phyloP scores from a whole-genome alignment of 2,113 vertebrate species.

The Monarcha castaneiventris region DNA sequence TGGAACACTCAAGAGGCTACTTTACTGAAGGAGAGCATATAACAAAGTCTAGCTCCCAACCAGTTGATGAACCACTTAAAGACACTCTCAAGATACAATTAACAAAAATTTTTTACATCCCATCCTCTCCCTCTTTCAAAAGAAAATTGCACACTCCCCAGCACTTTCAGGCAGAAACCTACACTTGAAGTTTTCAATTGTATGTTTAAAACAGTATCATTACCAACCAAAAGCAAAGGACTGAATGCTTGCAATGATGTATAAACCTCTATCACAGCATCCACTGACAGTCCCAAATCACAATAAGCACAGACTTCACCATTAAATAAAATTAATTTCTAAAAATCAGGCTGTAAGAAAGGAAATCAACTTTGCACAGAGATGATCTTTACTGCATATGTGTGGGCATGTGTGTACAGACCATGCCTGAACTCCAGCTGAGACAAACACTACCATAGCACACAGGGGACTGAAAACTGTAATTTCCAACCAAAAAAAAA shows the following conservation, averaged over 20 bases:
- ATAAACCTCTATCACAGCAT: not conserved
- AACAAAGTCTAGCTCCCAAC: not conserved
- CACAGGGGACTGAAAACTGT: not conserved
- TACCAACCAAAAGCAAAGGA: not conserved
- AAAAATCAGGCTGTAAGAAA: constrained; percentile 12
- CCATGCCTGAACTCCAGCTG: not conserved
- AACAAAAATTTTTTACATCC: not conserved
- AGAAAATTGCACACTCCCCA: not conserved
- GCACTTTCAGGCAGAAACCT: not conserved
- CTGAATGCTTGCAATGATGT: not conserved
- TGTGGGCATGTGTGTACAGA: not conserved
- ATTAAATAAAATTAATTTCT: not conserved
- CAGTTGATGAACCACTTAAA: not conserved
- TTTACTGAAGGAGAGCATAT: not conserved
- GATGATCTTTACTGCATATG: not conserved
- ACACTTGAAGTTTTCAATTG: not conserved
- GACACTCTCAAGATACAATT: not conserved
- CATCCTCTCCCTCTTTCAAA: not conserved
- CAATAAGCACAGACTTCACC: not conserved
- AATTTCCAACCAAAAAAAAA: not conserved
- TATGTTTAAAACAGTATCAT: not conserved
- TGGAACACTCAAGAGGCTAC: not conserved
- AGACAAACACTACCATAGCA: not conserved
- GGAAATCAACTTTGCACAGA: not conserved
- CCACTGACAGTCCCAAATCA: not conserved